phyloP scores from a whole-genome alignment of 2,797 vertebrate genomes.

The Antrozous pallidus region DNA sequence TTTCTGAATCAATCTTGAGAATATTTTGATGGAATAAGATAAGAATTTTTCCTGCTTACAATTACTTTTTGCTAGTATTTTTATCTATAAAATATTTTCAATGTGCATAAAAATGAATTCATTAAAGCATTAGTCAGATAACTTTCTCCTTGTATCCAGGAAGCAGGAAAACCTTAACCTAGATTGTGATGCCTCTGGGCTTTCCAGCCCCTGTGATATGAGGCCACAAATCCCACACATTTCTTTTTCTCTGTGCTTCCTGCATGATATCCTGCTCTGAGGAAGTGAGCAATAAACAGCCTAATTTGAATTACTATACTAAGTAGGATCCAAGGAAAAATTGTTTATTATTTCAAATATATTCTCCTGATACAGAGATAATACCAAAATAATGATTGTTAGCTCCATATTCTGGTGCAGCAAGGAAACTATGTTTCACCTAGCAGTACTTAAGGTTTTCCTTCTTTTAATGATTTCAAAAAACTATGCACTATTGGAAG shows the following conservation, averaged over 20 bases:
- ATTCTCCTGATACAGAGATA: neutral
- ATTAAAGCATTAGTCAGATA: neutral
- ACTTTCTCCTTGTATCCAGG: neutral
- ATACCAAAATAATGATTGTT: neutral
- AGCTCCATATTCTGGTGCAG: neutral
- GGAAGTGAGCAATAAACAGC: neutral
- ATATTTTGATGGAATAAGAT: conserved; percentile 10
- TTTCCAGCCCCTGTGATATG: rapidly evolving
- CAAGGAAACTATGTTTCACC: neutral
- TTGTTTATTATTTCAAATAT: neutral
- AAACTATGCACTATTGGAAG: neutral
- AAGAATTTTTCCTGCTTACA: conserved; percentile 13
- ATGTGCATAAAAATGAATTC: neutral
- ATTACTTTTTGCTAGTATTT: neutral
- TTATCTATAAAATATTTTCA: neutral
- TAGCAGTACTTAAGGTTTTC: neutral
- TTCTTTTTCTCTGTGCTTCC: neutral
- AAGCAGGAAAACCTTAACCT: neutral
- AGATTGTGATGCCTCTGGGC: neutral
- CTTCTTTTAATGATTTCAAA: conserved; percentile 2
- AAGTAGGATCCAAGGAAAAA: neutral
- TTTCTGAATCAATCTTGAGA: conserved; percentile 25
- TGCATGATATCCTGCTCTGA: neutral
- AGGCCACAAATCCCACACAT: neutral
- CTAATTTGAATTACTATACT: neutral